These are phyloP conservation scores for Troides oblongomaculatus DNA, from an alignment of 2,888 invertebrate genomes.

Conservation along the genomic window DNA sequence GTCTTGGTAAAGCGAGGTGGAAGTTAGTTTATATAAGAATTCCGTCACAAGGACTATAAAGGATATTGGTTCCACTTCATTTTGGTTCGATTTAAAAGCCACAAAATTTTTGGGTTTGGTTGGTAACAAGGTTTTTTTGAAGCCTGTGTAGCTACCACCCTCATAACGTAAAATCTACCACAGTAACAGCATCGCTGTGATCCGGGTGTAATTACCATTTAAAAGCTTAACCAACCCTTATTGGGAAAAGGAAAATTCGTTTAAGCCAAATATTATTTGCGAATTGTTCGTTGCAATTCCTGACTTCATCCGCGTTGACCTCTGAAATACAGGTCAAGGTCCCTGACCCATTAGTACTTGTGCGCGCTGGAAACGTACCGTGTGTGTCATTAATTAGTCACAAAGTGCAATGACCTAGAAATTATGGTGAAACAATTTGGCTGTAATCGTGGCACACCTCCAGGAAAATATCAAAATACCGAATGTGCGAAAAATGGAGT, in stretches of 20 bases:
- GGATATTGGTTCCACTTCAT: no score
- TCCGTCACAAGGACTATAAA: no score
- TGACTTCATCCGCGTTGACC: conserved; percentile 16
- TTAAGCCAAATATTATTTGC: background rate
- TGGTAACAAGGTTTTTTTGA: no score
- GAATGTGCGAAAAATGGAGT: conserved; percentile 1
- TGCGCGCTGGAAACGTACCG: conserved; percentile 15
- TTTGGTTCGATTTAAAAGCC: no score
- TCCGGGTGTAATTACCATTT: no score
- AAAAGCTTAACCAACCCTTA: no score
- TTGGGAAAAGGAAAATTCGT: background rate
- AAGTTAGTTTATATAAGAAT: no score
- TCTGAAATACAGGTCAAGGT: conserved; percentile 30
- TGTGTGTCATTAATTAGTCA: conserved; percentile 28
- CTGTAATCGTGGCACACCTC: conserved; percentile 21
- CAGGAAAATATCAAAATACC: conserved; percentile 17
- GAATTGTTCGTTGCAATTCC: conserved; percentile 2
- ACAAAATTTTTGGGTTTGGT: no score
- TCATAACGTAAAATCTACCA: no score
- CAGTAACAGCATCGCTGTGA: no score
- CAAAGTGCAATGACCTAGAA: conserved; percentile 28
- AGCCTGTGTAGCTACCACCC: no score
- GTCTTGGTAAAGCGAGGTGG: no score
- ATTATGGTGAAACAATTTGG: conserved; percentile 23
- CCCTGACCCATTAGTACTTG: conserved; percentile 29